Conservation (phyloP, 2,113 vertebrate species). For the Cyrtonyx montezumae region DNA sequence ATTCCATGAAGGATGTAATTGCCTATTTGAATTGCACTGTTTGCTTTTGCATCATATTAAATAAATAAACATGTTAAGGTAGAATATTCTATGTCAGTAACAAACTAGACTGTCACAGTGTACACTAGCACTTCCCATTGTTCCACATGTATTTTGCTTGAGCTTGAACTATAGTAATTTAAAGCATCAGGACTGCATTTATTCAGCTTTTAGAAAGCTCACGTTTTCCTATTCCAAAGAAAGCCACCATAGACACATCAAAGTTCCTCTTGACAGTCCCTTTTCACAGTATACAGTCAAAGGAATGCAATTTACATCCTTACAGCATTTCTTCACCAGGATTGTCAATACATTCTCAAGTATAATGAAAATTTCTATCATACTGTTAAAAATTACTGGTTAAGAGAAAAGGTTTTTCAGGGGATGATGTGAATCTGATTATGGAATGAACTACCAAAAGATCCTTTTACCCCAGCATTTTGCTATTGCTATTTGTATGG, state of each 20-base stretch:
- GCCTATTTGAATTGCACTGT: not conserved
- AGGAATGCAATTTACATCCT: not conserved
- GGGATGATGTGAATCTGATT: not conserved
- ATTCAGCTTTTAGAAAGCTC: not conserved
- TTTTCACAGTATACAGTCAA: not conserved
- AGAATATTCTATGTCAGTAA: not conserved
- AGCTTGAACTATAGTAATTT: not conserved
- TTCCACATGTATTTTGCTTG: not conserved
- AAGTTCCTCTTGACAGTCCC: not conserved
- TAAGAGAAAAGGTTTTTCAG: not conserved
- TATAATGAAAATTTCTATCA: not conserved
- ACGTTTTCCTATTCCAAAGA: not conserved
- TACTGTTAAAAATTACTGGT: not conserved
- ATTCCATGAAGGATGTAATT: not conserved
- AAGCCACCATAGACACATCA: not conserved
- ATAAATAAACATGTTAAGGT: not conserved
- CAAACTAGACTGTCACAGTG: not conserved
- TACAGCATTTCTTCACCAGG: not conserved
- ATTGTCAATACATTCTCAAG: not conserved
- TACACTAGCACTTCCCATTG: not conserved
- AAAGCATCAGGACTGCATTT: not conserved
- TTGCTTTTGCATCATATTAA: not conserved
- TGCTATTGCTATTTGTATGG: not conserved
- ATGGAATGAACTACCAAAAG: not conserved
- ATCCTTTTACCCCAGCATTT: not conserved